Conservation (phyloP, 2,888 invertebrate species). For the Heliconius erato region DNA sequence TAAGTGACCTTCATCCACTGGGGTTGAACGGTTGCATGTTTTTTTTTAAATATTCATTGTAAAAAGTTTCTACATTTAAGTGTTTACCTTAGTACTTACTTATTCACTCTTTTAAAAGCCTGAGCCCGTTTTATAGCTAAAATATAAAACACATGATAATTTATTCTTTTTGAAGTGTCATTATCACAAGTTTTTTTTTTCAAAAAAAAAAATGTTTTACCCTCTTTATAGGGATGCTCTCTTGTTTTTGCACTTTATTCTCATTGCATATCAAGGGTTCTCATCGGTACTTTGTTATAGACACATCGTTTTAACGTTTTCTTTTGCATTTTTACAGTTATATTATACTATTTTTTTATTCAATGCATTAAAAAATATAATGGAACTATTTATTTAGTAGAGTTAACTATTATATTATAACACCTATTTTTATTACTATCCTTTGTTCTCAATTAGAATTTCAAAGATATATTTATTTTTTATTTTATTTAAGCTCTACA, state of each 20-base stretch:
- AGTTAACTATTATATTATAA: neutral
- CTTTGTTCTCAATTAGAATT: no score
- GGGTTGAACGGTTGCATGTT: neutral
- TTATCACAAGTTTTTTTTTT: neutral
- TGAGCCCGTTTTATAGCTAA: neutral
- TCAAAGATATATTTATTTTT: neutral
- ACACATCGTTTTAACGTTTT: neutral
- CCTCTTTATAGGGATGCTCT: neutral
- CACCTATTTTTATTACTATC: neutral
- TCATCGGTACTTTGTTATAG: neutral
- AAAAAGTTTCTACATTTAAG: neutral
- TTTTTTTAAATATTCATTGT: neutral
- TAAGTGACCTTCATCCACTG: neutral
- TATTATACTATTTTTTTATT: neutral
- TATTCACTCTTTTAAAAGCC: neutral
- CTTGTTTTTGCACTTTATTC: neutral
- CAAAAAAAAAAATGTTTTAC: neutral
- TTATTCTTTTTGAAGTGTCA: conserved; percentile 5
- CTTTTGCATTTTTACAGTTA: neutral
- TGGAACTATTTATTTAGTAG: neutral
- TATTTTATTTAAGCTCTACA: neutral
- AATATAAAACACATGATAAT: neutral
- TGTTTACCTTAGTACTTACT: neutral
- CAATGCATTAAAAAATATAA: neutral
- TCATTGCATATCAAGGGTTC: neutral